Evolutionary conservation across 1,140 invertebrate species (phyloP).

Genomic region (Melipona quadrifasciata): DNA sequence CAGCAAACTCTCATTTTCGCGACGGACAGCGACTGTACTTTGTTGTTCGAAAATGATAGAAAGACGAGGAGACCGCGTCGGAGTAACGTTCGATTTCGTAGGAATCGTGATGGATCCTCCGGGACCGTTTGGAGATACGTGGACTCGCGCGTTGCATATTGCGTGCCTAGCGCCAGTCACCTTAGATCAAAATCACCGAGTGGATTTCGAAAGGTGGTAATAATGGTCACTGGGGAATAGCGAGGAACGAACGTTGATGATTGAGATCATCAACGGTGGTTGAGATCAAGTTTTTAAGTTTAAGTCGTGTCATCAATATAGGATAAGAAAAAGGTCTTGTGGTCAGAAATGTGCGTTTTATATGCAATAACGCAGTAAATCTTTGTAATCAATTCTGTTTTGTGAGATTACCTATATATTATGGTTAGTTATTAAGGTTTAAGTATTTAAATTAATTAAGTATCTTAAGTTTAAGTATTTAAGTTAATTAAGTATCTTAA

Average conservation of each 20-base stretch:
- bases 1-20: conserved; percentile 80
- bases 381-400: too few species aligned
- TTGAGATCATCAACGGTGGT: not conserved
- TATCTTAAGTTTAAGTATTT: too few species aligned
- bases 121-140: not conserved
- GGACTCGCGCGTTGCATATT: not conserved
- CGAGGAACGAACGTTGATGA: not conserved
- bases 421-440: too few species aligned
- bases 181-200: too few species aligned
- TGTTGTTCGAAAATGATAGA: not conserved
- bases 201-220: not conserved
- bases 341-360: not conserved
- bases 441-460: too few species aligned
- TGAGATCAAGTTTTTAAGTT: not conserved
- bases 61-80: not conserved
- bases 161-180: conserved; percentile 23
- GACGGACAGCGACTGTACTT: conserved; percentile 62
- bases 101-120: not conserved
- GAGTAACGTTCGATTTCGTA: not conserved
- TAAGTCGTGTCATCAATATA: not conserved
- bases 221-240: not conserved
- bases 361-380: not conserved
- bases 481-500: too few species aligned
- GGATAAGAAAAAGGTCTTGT: not conserved
- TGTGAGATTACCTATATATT: too few species aligned